These are phyloP conservation scores for Bradypus variegatus DNA, from an alignment of 2,797 vertebrate species.

Conservation along the genomic window DNA sequence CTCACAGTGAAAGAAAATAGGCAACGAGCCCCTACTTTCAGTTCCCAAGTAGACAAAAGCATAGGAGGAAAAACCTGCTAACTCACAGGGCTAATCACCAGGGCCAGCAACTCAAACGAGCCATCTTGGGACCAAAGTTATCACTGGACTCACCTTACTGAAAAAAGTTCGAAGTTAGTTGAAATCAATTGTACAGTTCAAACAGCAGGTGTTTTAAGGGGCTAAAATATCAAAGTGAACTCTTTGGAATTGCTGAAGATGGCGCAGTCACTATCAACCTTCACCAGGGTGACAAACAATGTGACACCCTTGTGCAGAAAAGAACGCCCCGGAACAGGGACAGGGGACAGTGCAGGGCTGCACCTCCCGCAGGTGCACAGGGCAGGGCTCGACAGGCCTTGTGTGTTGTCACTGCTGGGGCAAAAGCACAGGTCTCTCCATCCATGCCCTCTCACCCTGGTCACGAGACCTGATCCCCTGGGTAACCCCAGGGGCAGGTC, in stretches of 20 bases:
- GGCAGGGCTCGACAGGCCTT: rapidly evolving
- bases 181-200: conserved; percentile 69
- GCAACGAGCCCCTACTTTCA: neutral
- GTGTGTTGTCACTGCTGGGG: rapidly evolving
- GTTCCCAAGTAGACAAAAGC: conserved; percentile 65
- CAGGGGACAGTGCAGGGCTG: rapidly evolving
- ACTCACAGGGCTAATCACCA: conserved; percentile 69
- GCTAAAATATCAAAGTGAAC: conserved; percentile 64
- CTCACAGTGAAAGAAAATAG: neutral
- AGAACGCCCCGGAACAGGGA: rapidly evolving
- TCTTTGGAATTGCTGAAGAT: conserved; percentile 57
- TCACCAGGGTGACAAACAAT: rapidly evolving
- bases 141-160: conserved; percentile 65
- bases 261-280: conserved; percentile 36
- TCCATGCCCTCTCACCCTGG: too few species aligned
- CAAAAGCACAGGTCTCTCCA: neutral
- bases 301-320: neutral
- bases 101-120: conserved; percentile 75
- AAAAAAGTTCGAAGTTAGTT: conserved; percentile 70
- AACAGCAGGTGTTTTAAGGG: conserved; percentile 71
- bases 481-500: too few species aligned
- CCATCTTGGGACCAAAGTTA: conserved; percentile 73
- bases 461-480: too few species aligned
- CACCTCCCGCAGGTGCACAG: rapidly evolving
- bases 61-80: conserved; percentile 68